Conservation (phyloP, 2,113 vertebrate genomes). For the Hippopotamus amphibius region DNA sequence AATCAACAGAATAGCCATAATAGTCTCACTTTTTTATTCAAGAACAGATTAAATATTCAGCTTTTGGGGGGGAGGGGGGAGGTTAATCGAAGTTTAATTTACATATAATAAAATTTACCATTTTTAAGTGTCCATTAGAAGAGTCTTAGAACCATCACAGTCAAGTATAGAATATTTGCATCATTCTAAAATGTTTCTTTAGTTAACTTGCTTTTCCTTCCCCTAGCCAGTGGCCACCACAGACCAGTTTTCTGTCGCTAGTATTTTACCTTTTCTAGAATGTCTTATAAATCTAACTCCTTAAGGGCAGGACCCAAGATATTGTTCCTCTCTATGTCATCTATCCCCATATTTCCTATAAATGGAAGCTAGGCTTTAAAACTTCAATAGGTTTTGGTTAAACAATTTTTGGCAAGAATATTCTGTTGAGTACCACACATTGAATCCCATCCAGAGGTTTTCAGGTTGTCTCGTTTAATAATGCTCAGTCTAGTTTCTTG, state of each 20-base stretch:
- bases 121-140: neutral
- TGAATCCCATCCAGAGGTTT: neutral
- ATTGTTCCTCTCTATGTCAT: neutral
- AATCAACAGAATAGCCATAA: neutral
- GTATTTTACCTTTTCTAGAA: conserved; percentile 16
- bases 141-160: neutral
- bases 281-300: neutral
- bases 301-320: neutral
- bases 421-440: neutral
- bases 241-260: neutral
- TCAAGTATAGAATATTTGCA: neutral
- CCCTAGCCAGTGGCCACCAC: neutral
- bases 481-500: conserved; percentile 13
- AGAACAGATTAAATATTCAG: neutral
- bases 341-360: neutral
- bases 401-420: conserved; percentile 8
- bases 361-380: conserved; percentile 5
- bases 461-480: neutral
- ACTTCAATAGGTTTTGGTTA: conserved; percentile 15
- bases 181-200: conserved; percentile 4
- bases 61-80: neutral
- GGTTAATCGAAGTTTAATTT: conserved; percentile 51
- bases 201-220: neutral
- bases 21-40: neutral
- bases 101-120: neutral